Evolutionary conservation across 1,140 invertebrate species (phyloP).

Genomic region (Drosophila neocordata): DNA sequence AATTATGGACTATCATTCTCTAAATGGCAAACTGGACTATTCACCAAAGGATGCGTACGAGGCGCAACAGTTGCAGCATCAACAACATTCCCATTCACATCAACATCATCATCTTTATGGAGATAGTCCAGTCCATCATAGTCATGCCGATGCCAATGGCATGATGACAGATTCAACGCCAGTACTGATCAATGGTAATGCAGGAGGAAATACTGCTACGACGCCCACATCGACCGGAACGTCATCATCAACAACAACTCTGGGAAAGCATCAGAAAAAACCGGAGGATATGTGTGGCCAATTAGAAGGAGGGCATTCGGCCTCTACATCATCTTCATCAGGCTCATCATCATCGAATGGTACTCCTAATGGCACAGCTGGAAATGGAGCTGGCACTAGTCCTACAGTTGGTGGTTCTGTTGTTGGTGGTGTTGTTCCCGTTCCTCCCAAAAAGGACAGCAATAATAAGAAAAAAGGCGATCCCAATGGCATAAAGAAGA

Average conservation of each 20-base stretch:
- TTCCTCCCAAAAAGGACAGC: conserved; percentile 84
- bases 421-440: conserved; percentile 14
- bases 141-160: conserved; percentile 50
- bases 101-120: conserved; percentile 61
- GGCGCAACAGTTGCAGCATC: conserved; percentile 58
- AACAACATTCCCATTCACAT: conserved; percentile 20
- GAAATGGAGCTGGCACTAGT: conserved; percentile 42
- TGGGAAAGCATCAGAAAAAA: conserved; percentile 55
- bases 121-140: conserved; percentile 65
- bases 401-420: conserved; percentile 20
- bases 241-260: conserved; percentile 31
- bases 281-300: conserved; percentile 68
- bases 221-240: conserved; percentile 5
- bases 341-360: conserved; percentile 23
- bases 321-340: conserved; percentile 16
- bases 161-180: conserved; percentile 50
- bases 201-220: conserved; percentile 6
- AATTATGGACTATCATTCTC: conserved; percentile 68
- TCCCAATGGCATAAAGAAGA: conserved; percentile 95
- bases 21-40: conserved; percentile 77
- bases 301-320: conserved; percentile 34
- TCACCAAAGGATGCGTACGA: conserved; percentile 76
- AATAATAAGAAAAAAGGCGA: conserved; percentile 93
- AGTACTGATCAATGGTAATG: conserved; percentile 42
- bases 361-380: conserved; percentile 24